Evolutionary conservation across 2,888 invertebrate genomes (phyloP).

Genomic region (Drosophila villosipedis): DNA sequence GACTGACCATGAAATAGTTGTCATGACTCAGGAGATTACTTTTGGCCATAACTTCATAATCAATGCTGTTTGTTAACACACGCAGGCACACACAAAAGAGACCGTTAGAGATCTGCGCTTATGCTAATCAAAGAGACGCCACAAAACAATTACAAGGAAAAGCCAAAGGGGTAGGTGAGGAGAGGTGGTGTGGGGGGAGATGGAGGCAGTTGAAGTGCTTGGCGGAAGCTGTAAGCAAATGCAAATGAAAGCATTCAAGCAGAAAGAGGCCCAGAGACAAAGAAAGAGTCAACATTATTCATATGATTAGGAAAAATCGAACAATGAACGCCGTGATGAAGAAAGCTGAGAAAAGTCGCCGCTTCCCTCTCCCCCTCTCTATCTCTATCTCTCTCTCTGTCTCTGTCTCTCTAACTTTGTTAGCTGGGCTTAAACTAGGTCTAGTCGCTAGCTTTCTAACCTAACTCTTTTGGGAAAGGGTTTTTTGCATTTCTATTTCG

Average conservation of each 20-base stretch:
- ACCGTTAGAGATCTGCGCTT: conserved; percentile 57
- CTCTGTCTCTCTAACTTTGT: neutral
- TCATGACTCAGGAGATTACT: conserved; percentile 25
- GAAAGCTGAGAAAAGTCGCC: conserved; percentile 55
- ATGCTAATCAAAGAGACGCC: conserved; percentile 57
- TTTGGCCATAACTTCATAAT: conserved; percentile 37
- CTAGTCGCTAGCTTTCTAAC: conserved; percentile 64
- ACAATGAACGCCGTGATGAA: conserved; percentile 60
- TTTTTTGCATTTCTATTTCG: conserved; percentile 50
- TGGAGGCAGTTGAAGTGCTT: conserved; percentile 24
- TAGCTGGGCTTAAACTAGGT: conserved; percentile 32
- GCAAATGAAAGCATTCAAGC: conserved; percentile 77
- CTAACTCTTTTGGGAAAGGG: conserved; percentile 65
- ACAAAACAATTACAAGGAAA: conserved; percentile 45
- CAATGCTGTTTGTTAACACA: conserved; percentile 14
- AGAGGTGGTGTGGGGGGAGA: neutral
- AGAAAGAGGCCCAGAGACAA: conserved; percentile 51
- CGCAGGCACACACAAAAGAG: conserved; percentile 3
- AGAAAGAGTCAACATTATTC: conserved; percentile 60
- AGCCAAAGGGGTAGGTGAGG: neutral
- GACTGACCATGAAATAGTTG: conserved; percentile 49
- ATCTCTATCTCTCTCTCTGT: neutral
- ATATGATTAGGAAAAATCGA: conserved; percentile 79
- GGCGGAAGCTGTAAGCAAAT: conserved; percentile 63
- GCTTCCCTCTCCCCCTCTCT: neutral